These are phyloP conservation scores for Catharus bicknelli DNA, from an alignment of 2,113 vertebrate species.

Conservation along the genomic window DNA sequence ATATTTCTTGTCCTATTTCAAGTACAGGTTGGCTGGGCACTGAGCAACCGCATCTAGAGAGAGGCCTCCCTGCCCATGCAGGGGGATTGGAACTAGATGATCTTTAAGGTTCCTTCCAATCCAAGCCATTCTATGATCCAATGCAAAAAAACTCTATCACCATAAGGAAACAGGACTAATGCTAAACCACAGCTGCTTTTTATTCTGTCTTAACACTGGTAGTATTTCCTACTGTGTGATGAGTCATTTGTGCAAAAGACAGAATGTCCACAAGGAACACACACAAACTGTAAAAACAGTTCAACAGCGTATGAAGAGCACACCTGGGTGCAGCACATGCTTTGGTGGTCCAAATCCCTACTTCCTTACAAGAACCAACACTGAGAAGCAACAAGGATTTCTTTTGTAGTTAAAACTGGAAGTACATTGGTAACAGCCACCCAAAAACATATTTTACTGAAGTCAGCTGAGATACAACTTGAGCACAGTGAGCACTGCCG, in stretches of 20 bases:
- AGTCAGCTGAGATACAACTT: neutral
- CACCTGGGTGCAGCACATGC: accelerated
- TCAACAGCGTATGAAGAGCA: neutral
- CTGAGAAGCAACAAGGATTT: neutral
- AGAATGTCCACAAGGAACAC: neutral
- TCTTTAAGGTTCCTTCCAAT: neutral
- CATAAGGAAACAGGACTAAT: neutral
- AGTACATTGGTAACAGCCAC: neutral
- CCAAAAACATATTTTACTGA: neutral
- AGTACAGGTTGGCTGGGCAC: neutral
- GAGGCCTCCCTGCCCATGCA: too few species aligned
- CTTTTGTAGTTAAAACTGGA: neutral
- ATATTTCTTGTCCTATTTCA: neutral
- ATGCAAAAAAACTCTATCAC: neutral
- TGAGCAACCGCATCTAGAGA: neutral
- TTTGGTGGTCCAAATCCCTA: neutral
- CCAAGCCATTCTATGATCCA: neutral
- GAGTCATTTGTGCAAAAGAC: neutral
- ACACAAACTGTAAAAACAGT: neutral
- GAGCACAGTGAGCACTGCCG: accelerated
- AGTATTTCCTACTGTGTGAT: accelerated
- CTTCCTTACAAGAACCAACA: neutral
- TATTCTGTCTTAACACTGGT: neutral
- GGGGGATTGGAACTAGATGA: neutral
- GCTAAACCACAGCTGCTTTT: neutral